Evolutionary conservation across 2,113 vertebrate species (phyloP).

Genomic region (Nycticebus coucang): DNA sequence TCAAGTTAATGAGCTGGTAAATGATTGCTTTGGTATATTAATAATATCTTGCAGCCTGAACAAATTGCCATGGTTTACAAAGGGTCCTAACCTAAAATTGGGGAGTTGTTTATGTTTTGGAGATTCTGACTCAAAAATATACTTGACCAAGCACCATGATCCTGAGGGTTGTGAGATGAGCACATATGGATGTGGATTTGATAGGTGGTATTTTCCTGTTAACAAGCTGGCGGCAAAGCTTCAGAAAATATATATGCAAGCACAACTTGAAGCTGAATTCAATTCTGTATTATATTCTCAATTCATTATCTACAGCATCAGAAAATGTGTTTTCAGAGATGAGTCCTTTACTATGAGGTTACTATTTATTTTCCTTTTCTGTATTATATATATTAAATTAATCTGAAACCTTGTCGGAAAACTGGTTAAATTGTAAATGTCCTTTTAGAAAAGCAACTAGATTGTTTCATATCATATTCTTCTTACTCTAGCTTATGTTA

Average conservation of each 20-base stretch:
- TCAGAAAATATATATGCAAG: constrained; percentile 57
- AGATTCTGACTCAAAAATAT: constrained; percentile 47
- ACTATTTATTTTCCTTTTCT: constrained; percentile 73
- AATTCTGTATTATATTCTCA: constrained; percentile 66
- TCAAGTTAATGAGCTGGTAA: neutral
- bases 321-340: constrained; percentile 53
- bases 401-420: constrained; percentile 36
- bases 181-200: constrained; percentile 14
- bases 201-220: constrained; percentile 30
- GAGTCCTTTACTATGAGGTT: constrained; percentile 45
- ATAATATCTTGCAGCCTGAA: neutral
- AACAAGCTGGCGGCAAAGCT: constrained; percentile 50
- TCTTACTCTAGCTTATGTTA: constrained; percentile 48
- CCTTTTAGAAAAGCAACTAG: neutral
- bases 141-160: neutral
- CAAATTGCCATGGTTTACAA: neutral
- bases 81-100: neutral
- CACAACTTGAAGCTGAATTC: constrained; percentile 69
- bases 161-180: neutral
- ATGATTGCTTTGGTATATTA: neutral
- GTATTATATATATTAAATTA: constrained; percentile 62
- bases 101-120: neutral
- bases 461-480: constrained; percentile 21
- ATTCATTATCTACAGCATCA: constrained; percentile 48
- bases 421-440: constrained; percentile 54